Conservation (phyloP, 2,797 vertebrate species). For the Danio kyathit region DNA sequence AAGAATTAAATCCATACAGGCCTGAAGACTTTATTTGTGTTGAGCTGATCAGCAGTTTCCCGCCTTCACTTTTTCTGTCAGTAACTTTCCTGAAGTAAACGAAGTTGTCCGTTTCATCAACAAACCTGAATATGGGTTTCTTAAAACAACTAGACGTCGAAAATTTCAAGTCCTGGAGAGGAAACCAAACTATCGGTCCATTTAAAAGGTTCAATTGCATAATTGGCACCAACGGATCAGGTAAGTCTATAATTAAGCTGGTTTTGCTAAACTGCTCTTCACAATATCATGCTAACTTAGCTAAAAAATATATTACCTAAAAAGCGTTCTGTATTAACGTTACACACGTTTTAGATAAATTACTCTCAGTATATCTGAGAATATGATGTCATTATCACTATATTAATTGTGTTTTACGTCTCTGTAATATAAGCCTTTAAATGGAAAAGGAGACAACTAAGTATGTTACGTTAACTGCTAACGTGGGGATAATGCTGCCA, state of each 20-base stretch:
- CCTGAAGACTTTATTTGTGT: too few relatives aligned
- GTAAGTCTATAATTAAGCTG: slow-evolving; percentile 73
- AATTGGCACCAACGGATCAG: slow-evolving; percentile 94
- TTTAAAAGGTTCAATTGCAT: slow-evolving; percentile 91
- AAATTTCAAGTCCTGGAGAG: slow-evolving; percentile 96
- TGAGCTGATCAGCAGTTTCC: slow-evolving; percentile 9
- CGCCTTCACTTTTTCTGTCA: slow-evolving; percentile 8
- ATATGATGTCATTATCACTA: neutral
- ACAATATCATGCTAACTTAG: neutral
- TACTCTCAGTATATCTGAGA: neutral
- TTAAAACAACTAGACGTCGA: slow-evolving; percentile 85
- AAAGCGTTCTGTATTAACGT: neutral
- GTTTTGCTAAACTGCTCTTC: neutral
- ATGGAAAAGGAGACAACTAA: neutral
- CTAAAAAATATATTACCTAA: neutral
- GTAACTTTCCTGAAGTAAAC: neutral
- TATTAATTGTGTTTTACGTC: neutral
- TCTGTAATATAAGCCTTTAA: neutral
- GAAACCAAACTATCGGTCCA: slow-evolving; percentile 87
- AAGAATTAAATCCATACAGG: neutral
- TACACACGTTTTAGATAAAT: neutral
- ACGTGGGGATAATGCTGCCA: too few relatives aligned
- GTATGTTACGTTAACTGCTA: too few relatives aligned
- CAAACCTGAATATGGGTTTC: slow-evolving; percentile 79
- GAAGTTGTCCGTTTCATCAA: neutral